Evolutionary conservation across 2,797 vertebrate genomes (phyloP).

Genomic region (Neopelma chrysocephalum): DNA sequence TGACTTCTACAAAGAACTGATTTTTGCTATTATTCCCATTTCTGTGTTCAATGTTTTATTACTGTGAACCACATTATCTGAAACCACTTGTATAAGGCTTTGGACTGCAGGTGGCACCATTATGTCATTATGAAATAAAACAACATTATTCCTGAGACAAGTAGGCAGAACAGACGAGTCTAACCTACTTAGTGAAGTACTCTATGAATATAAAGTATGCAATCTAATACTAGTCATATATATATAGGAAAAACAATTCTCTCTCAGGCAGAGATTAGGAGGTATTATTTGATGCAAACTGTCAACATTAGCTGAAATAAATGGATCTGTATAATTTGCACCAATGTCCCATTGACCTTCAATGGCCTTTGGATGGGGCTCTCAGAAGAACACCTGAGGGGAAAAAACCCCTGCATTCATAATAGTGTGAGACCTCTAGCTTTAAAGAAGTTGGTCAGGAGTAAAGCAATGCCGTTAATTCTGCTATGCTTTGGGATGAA

Average conservation of each 20-base stretch:
- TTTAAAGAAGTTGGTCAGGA: not conserved
- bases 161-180: not conserved
- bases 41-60: not conserved
- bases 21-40: not conserved
- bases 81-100: not conserved
- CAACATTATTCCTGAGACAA: not conserved
- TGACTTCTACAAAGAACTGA: not conserved
- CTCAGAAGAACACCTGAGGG: not conserved
- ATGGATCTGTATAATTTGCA: not conserved
- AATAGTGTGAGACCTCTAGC: not conserved
- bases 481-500: not conserved
- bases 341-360: not conserved
- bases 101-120: conserved; percentile 39
- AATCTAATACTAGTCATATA: not conserved
- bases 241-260: not conserved
- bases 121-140: conserved; percentile 40
- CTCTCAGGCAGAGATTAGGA: not conserved
- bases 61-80: not conserved
- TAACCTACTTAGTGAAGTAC: not conserved
- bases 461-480: not conserved
- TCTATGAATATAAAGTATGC: not conserved
- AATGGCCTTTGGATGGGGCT: not conserved
- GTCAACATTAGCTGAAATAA: not conserved
- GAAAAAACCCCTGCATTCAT: not conserved
- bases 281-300: not conserved